Evolutionary conservation across 2,113 vertebrate genomes (phyloP).

Genomic region (Microtus richardsoni): DNA sequence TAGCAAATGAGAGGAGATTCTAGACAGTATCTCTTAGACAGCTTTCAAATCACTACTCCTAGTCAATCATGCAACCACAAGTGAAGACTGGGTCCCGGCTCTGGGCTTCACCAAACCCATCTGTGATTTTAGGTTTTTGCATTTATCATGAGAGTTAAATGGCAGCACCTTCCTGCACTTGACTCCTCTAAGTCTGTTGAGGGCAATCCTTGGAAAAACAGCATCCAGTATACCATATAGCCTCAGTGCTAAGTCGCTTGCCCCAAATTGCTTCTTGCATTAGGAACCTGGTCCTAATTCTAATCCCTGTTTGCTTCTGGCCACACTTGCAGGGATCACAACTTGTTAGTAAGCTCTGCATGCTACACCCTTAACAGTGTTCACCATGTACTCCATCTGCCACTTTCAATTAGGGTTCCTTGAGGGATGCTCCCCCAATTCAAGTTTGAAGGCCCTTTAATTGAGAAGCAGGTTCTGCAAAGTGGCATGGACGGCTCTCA

Average conservation of each 20-base stretch:
- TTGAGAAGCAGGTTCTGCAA: neutral
- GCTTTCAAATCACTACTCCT: neutral
- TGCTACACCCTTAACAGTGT: neutral
- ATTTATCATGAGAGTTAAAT: neutral
- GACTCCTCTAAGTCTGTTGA: neutral
- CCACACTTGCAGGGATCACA: neutral
- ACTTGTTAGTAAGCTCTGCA: neutral
- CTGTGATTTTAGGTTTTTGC: neutral
- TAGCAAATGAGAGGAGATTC: neutral
- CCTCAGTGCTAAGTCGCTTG: neutral
- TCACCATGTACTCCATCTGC: neutral
- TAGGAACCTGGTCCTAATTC: neutral
- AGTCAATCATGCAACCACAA: neutral
- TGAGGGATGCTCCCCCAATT: neutral
- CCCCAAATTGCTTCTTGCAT: neutral
- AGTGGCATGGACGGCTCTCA: neutral
- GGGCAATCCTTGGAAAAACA: neutral
- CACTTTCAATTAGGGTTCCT: neutral
- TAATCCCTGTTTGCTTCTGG: neutral
- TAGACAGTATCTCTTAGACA: neutral
- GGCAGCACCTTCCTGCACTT: neutral
- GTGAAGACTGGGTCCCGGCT: neutral
- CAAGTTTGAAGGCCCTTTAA: too few relatives aligned
- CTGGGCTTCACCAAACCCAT: neutral
- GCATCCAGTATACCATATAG: neutral